Percentiles rank a stretch among this genome's conserved stretches.
These are phyloP conservation scores for Plecotus auritus DNA, from an alignment of 2,113 vertebrate species.

Conservation along the genomic window DNA sequence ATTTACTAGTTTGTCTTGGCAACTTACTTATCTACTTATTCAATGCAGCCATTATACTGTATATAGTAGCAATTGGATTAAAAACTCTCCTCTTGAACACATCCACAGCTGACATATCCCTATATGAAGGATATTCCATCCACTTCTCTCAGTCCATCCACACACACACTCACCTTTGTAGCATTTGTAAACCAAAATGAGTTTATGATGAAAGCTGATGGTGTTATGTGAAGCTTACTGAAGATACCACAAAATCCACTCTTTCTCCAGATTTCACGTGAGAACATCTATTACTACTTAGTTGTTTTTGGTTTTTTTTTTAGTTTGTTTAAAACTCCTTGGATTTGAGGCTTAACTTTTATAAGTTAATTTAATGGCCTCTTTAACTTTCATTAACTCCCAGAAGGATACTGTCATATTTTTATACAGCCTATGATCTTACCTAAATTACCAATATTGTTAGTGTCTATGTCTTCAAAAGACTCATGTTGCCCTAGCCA, in stretches of 20 bases:
- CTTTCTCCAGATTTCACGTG: neutral
- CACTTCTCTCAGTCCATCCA: neutral
- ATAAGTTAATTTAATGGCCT: neutral
- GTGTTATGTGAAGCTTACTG: neutral
- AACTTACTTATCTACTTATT: neutral
- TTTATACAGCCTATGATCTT: neutral
- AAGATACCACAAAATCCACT: neutral
- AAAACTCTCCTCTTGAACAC: neutral
- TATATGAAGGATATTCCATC: neutral
- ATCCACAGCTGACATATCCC: neutral
- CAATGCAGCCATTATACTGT: neutral
- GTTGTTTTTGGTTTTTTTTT: neutral
- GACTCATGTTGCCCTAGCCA: neutral
- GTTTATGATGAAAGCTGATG: neutral
- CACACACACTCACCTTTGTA: neutral
- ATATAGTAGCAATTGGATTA: neutral
- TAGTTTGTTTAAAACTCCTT: neutral
- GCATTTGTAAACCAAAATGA: neutral
- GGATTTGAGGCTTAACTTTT: neutral
- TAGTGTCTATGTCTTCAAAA: neutral
- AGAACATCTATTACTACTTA: neutral
- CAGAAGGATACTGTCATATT: neutral
- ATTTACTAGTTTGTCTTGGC: neutral
- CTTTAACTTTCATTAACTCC: conserved; percentile 29
- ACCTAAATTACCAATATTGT: neutral